A percentile compares a stretch with the other conserved stretches of the same genome.
These are phyloP conservation scores for Stichodactyla mertensii DNA, from an alignment of 64 coral and sea anemone genomes.

Conservation along the genomic window DNA sequence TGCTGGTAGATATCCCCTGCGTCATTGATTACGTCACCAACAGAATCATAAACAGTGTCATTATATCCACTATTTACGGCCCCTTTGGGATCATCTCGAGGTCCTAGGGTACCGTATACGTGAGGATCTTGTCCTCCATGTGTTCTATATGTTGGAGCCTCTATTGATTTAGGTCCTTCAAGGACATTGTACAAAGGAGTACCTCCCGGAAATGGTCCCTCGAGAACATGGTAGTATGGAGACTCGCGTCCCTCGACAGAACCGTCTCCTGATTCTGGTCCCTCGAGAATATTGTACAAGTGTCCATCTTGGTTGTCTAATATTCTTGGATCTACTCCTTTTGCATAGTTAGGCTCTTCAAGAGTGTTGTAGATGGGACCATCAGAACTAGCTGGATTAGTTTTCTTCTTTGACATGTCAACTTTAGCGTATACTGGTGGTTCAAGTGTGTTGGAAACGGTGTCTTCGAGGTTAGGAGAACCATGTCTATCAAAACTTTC, in stretches of 20 bases:
- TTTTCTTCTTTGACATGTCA: not conserved
- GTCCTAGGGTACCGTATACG: not conserved
- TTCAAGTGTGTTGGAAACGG: not conserved
- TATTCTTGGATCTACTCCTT: not conserved
- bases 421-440: not conserved
- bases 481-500: not conserved
- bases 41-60: not conserved
- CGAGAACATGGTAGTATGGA: not conserved
- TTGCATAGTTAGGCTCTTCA: not conserved
- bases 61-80: not conserved
- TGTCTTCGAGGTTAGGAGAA: not conserved
- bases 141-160: not conserved
- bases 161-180: not conserved
- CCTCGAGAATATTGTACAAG: conserved; percentile 2
- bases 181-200: not conserved
- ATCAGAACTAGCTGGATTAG: not conserved
- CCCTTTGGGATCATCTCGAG: not conserved
- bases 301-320: not conserved
- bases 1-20: not conserved
- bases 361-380: not conserved
- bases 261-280: not conserved
- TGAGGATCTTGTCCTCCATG: not conserved
- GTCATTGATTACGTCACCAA: not conserved
- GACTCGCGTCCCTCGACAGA: not conserved
- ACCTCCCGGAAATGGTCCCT: not conserved